Base-by-base conservation (phyloP, 2,888 invertebrate species). In the Andricus curvator region DNA sequence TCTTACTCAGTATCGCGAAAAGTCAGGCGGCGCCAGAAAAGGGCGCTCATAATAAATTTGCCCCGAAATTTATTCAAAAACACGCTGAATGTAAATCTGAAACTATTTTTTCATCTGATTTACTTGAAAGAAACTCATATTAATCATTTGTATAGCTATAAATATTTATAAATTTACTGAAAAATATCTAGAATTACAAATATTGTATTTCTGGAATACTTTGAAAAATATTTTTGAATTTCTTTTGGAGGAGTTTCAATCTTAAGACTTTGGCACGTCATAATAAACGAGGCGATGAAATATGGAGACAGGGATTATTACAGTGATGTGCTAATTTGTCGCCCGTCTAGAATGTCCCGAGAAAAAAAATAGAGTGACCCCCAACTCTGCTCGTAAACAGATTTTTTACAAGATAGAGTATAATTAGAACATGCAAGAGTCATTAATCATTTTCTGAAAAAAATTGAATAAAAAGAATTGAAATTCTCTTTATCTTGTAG, bases 301-400 rank as follows among this genome's bases (percentile, higher is more conserved):
- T 56, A 74, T 74, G 25, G 29, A n/a, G 51, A 17, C 56, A 20
- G 48, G 56, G 33, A 56, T 74, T 74, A 74, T 74, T 74, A 56
- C 74, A 51, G 13, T 33, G 33, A 51, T 74, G 56, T 56, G 56
- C 56, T 74, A 74, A 74, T 74, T 74, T 74, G 56, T 74, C 74
- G 56, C n/a, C 56, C 29, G 74, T 74, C 74, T 56, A 70, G 37
- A 1, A 33, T 33, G n/a, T 51, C 33, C 74, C 9, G 20, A 9
- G 29, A 56, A 74, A n/a, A 29, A 74, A 51, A 17, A 70, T 8
- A 20, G 20, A 15, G 29, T 22, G 56, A 13, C 62, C 25, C 62
- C 13, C 15, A 15, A 25, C 62, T 62, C 25, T 1, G 13, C 25
- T 62, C 25, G 25, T 62, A 62, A 62, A 62, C 62, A 62, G 62